A percentile compares a stretch with the other conserved stretches of the same genome.
Evolutionary conservation across 2,888 invertebrate genomes (phyloP).

Genomic region (Brenthis hecate): DNA sequence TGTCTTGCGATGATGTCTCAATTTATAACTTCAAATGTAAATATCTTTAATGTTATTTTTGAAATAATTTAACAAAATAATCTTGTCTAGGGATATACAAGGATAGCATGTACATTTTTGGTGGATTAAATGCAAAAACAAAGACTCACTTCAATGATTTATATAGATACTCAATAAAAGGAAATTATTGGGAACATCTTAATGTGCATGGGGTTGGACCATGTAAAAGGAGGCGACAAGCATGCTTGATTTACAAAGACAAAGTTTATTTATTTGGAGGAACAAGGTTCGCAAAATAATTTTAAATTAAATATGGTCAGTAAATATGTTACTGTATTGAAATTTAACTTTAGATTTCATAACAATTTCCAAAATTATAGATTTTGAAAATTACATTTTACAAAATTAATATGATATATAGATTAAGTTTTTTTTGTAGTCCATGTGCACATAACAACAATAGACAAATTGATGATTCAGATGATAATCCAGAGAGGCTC

Average conservation of each 20-base stretch:
- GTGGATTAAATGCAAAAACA: conserved; percentile 91
- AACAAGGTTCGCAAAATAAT: conserved; percentile 84
- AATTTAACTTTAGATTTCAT: too few relatives aligned
- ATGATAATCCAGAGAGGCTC: conserved; percentile 75
- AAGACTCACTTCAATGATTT: conserved; percentile 93
- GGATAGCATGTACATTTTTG: conserved; percentile 92
- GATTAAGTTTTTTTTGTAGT: conserved; percentile 46
- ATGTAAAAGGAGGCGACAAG: conserved; percentile 88
- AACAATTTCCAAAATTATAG: too few relatives aligned
- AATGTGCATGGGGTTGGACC: conserved; percentile 83
- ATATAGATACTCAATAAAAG: conserved; percentile 86
- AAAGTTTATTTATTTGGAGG: conserved; percentile 94
- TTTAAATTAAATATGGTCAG: conserved; percentile 15
- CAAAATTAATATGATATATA: too few relatives aligned
- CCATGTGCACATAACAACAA: conserved; percentile 51
- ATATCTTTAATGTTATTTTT: neutral
- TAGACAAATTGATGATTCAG: conserved; percentile 48
- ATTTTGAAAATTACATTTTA: too few relatives aligned
- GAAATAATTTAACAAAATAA: conserved; percentile 43
- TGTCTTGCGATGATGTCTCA: conserved; percentile 25
- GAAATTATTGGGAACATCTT: conserved; percentile 84
- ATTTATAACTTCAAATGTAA: neutral
- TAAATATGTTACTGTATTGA: too few relatives aligned
- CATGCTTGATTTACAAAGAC: conserved; percentile 88
- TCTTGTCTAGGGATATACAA: conserved; percentile 87